A percentile compares a stretch with the other conserved stretches of the same genome.
Conservation (phyloP, 2,888 invertebrate species). For the Tenthredo distinguenda region DNA sequence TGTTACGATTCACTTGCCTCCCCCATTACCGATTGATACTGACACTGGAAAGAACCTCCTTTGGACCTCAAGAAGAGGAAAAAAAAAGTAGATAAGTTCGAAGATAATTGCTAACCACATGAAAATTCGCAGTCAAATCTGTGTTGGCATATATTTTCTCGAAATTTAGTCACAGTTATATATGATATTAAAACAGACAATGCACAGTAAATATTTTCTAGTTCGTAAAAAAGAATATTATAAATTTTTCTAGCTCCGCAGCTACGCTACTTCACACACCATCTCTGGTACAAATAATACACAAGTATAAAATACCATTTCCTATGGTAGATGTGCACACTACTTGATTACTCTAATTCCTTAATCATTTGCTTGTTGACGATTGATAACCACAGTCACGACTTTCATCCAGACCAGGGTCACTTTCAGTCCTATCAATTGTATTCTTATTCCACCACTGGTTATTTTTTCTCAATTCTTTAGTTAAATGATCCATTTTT, state of each 20-base stretch:
- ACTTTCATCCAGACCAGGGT: constrained; percentile 65
- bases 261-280: neutral
- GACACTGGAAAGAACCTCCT: neutral
- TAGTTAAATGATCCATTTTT: constrained; percentile 65
- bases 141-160: constrained; percentile 21
- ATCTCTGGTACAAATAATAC: constrained; percentile 22
- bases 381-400: constrained; percentile 71
- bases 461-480: constrained; percentile 63
- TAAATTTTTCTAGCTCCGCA: constrained; percentile 29
- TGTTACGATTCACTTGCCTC: constrained; percentile 65
- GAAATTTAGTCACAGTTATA: constrained; percentile 20
- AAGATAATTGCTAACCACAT: neutral
- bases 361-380: constrained; percentile 60
- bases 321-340: constrained; percentile 20
- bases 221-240: constrained; percentile 8
- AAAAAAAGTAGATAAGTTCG: neutral
- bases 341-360: neutral
- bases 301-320: constrained; percentile 43
- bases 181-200: constrained; percentile 22
- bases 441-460: constrained; percentile 55
- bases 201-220: neutral
- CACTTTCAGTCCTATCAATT: constrained; percentile 57
- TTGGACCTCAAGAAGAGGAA: neutral
- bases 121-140: neutral
- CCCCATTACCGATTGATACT: constrained; percentile 66